Percentiles rank a stretch among this genome's conserved stretches.
Conservation (phyloP, 2,113 vertebrate species). For the rat (Rattus norvegicus) region DNA sequence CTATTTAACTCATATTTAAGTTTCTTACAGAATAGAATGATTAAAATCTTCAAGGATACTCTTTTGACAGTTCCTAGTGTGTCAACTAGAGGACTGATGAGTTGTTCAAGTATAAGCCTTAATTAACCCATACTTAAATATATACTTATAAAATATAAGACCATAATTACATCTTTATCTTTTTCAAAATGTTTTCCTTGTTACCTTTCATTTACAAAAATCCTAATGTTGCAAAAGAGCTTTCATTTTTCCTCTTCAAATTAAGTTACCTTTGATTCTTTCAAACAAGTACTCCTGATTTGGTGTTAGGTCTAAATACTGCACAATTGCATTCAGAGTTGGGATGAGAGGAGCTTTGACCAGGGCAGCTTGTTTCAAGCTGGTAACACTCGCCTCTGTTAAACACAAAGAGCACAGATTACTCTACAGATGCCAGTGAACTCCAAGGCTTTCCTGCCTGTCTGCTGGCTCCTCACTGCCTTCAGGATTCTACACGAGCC, state of each 20-base stretch:
- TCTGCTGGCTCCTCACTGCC: neutral
- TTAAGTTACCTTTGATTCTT: slow-evolving; percentile 91
- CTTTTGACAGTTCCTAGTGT: slow-evolving; percentile 42
- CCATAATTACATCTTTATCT: neutral
- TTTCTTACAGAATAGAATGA: neutral
- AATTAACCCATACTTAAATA: slow-evolving; percentile 29
- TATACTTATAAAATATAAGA: slow-evolving; percentile 44
- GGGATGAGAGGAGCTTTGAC: slow-evolving; percentile 95
- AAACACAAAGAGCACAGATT: slow-evolving; percentile 42
- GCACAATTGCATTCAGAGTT: slow-evolving; percentile 93
- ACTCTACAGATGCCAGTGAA: neutral
- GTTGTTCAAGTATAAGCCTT: slow-evolving; percentile 28
- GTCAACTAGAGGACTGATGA: neutral
- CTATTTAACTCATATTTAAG: neutral
- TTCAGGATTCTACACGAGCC: neutral
- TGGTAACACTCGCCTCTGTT: slow-evolving; percentile 96
- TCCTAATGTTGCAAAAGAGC: slow-evolving; percentile 4
- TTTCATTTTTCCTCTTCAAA: neutral
- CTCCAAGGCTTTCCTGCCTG: neutral
- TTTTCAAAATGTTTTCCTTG: neutral
- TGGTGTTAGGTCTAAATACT: slow-evolving; percentile 95
- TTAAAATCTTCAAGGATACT: neutral
- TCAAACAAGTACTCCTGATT: slow-evolving; percentile 98
- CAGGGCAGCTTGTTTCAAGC: slow-evolving; percentile 95
- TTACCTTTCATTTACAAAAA: slow-evolving; percentile 57